Evolutionary conservation across 92 coral and sea anemone species (phyloP), one percentile per base, ranked within the genome.

Genomic region (Diadumene lineata): DNA sequence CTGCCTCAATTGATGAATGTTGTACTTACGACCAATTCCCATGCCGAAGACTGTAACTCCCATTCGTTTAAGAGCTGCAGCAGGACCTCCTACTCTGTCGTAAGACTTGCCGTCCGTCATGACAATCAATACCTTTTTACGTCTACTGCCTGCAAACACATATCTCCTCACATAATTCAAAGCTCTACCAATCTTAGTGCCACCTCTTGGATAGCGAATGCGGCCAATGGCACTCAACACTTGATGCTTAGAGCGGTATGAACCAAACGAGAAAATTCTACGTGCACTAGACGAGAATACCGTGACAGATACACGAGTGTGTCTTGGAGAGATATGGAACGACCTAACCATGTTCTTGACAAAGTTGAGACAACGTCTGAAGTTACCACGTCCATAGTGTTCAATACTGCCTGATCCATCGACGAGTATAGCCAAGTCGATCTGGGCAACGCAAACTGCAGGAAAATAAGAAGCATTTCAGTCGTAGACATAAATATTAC

Each of bases 341-440:
- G 86, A 62, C 13, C 77, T 67, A 19, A 88, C 83, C 82, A 92
- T 71, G 60, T 71, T 64, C 50, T 83, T 81, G 51, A 92, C 84
- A 51, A 92, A 92, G 56, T 68, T 64, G 63, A 92, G 77, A 62
- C 89, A 80, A 17, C 94, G 85, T 44, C 89, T 82, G 84, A 89
- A 92, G 87, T 89, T 89, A 2, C 82, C 74, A 60, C 43, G 78
- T 29, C 92, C 92, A 19, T 75, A 44, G 0, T 56, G 16, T 50
- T 92, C 90, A 22, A 92, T 80, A 66, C 94, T 89, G 28, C 98
- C 92, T 31, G 98, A 92, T 1, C 92, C 94, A 56, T 92, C 98
- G 61, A 92, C 67, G 56, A 92, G 69, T 80, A 89, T 74, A 28
- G 70, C 87, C 69, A 89, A 64, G 33, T 89, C 94, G 25, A 89